phyloP scores from a whole-genome alignment of 2,888 invertebrate genomes.

The Endomychus coccineus region DNA sequence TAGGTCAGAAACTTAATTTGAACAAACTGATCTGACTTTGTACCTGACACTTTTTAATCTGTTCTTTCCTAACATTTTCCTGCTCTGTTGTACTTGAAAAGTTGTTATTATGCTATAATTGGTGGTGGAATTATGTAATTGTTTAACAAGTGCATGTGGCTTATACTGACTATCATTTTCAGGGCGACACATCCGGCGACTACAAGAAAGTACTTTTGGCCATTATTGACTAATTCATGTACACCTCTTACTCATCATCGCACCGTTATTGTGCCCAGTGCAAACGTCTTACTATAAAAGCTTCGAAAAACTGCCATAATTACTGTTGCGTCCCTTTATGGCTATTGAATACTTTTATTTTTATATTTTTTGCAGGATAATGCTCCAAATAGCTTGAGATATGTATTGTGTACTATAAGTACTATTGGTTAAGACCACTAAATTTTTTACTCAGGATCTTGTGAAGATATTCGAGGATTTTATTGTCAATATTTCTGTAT shows the following conservation, averaged over 20 bases:
- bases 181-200: conserved; percentile 90
- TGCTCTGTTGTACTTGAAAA: too few relatives aligned
- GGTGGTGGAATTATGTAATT: too few relatives aligned
- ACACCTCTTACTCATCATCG: conserved; percentile 7
- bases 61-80: too few relatives aligned
- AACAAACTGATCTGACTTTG: too few relatives aligned
- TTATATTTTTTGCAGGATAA: conserved; percentile 58
- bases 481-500: too few relatives aligned
- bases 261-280: conserved; percentile 20
- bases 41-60: too few relatives aligned
- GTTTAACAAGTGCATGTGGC: conserved; percentile 12
- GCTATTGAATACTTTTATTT: conserved; percentile 13
- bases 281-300: conserved; percentile 27
- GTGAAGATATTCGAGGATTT: too few relatives aligned
- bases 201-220: conserved; percentile 86
- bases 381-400: conserved; percentile 55
- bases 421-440: conserved; percentile 38
- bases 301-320: conserved; percentile 36
- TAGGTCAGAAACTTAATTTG: too few relatives aligned
- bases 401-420: conserved; percentile 54
- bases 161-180: conserved; percentile 44
- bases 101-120: too few relatives aligned
- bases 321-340: conserved; percentile 1
- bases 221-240: conserved; percentile 57
- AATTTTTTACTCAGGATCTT: too few relatives aligned